These are phyloP conservation scores for Heterochromis multidens DNA, from an alignment of 2,113 vertebrate species.

Conservation along the genomic window DNA sequence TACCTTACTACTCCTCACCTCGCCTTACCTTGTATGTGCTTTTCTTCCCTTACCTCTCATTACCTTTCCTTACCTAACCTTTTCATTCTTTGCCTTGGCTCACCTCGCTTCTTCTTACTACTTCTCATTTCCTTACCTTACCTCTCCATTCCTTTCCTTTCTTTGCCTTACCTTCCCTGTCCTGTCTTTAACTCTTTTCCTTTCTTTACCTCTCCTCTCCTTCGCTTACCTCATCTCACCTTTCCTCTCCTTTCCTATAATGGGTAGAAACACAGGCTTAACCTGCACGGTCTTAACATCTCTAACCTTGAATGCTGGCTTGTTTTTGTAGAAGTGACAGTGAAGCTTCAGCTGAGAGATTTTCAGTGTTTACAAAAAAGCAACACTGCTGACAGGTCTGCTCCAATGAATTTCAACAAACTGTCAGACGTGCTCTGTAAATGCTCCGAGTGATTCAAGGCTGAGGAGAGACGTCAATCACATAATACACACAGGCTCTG, in stretches of 20 bases:
- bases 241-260: neutral
- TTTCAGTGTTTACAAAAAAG: neutral
- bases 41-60: too few relatives aligned
- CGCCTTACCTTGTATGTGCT: too few relatives aligned
- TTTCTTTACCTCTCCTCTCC: neutral
- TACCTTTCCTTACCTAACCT: too few relatives aligned
- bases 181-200: too few relatives aligned
- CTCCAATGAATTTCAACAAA: neutral
- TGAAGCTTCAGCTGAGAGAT: neutral
- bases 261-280: neutral
- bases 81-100: too few relatives aligned
- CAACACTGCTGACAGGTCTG: neutral
- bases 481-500: neutral
- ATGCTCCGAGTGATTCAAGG: neutral
- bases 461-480: neutral
- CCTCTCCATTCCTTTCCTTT: neutral
- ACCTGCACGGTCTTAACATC: neutral
- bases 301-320: neutral
- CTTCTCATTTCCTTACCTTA: neutral
- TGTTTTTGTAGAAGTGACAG: neutral
- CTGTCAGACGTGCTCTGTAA: conserved; percentile 4
- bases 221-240: neutral
- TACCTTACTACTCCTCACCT: too few relatives aligned
- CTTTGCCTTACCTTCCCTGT: rapidly evolving
- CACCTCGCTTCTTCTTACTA: too few relatives aligned